Conservation (phyloP, 2,888 invertebrate genomes). For the Synanthedon andrenaeformis region DNA sequence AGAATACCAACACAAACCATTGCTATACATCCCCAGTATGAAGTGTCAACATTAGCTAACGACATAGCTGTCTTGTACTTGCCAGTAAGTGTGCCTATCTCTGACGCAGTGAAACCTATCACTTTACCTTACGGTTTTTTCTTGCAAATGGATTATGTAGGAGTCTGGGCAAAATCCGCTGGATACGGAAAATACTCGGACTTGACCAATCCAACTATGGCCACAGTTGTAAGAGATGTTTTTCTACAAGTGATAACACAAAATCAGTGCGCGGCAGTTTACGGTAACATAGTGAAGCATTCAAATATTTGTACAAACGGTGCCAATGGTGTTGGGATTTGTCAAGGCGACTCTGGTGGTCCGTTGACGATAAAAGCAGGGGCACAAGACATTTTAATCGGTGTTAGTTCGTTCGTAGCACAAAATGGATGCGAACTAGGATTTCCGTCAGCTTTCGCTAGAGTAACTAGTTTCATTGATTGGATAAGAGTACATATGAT, state of each 20-base stretch:
- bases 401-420: conserved; percentile 52
- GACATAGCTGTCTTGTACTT: conserved; percentile 43
- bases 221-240: conserved; percentile 39
- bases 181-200: conserved; percentile 51
- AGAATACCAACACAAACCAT: conserved; percentile 25
- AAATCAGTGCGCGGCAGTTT: conserved; percentile 25
- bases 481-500: conserved; percentile 35
- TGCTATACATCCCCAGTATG: conserved; percentile 32
- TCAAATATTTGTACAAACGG: conserved; percentile 49
- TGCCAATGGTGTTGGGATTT: conserved; percentile 43
- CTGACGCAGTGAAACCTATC: conserved; percentile 28
- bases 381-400: conserved; percentile 33
- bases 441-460: conserved; percentile 44
- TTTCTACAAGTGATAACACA: conserved; percentile 31
- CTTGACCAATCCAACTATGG: conserved; percentile 25
- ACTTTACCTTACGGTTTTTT: conserved; percentile 25
- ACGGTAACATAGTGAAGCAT: conserved; percentile 27
- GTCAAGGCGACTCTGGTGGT: conserved; percentile 50
- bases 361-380: conserved; percentile 28
- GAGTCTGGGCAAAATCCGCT: conserved; percentile 28
- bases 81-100: conserved; percentile 24
- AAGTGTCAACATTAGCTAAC: conserved; percentile 36
- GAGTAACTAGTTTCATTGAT: conserved; percentile 30
- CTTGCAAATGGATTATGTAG: conserved; percentile 22
- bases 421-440: conserved; percentile 40